phyloP scores from a whole-genome alignment of 2,888 invertebrate genomes.

The Sericinus montela region DNA sequence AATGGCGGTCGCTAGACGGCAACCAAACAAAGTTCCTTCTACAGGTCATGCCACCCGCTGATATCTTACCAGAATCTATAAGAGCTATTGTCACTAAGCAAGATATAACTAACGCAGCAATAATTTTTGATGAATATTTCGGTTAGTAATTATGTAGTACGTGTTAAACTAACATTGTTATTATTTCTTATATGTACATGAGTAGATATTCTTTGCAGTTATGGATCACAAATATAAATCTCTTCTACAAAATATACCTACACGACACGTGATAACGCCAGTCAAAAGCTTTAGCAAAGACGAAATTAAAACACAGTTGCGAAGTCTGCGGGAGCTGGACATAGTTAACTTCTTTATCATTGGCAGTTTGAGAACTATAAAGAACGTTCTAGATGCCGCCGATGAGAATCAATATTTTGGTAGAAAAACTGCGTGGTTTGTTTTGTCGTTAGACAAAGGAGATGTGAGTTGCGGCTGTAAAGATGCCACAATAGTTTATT shows the following conservation, averaged over 20 bases:
- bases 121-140: constrained; percentile 93
- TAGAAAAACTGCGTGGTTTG: constrained; percentile 92
- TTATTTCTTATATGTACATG: not conserved
- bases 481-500: constrained; percentile 87
- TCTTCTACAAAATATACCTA: constrained; percentile 92
- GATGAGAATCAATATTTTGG: constrained; percentile 88
- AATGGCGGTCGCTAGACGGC: constrained; percentile 87
- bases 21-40: constrained; percentile 87
- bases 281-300: constrained; percentile 79
- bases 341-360: constrained; percentile 94
- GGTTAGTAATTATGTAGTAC: constrained; percentile 70
- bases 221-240: constrained; percentile 97
- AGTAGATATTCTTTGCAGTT: constrained; percentile 71
- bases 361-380: constrained; percentile 85
- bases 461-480: constrained; percentile 86
- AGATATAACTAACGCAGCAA: constrained; percentile 94
- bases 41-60: constrained; percentile 92
- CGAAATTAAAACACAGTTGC: constrained; percentile 83
- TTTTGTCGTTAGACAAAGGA: constrained; percentile 87
- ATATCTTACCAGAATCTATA: constrained; percentile 90
- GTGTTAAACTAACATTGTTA: not conserved
- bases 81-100: constrained; percentile 88
- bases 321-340: constrained; percentile 87
- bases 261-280: constrained; percentile 91
- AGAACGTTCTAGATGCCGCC: constrained; percentile 83